Percentiles rank a stretch among this genome's conserved stretches.
Evolutionary conservation across 2,113 vertebrate species (phyloP).

Genomic region (Panthera uncia): DNA sequence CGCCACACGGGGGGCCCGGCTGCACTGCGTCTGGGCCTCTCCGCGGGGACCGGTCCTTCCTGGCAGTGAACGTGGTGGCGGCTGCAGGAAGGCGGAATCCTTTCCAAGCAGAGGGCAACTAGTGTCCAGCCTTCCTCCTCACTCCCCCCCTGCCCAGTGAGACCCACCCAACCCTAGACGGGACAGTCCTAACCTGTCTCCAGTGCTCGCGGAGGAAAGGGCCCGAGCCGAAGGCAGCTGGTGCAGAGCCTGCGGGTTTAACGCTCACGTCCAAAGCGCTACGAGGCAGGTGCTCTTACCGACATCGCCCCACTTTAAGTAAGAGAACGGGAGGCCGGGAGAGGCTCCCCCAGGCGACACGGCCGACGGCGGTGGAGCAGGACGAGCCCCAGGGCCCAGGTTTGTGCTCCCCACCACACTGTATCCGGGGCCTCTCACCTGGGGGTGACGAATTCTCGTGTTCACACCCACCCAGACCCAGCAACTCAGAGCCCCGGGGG

Average conservation of each 20-base stretch:
- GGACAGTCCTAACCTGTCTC: neutral
- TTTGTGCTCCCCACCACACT: fast-evolving
- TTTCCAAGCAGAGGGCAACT: fast-evolving
- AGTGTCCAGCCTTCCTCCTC: fast-evolving
- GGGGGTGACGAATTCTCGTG: fast-evolving
- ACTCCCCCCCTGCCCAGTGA: neutral
- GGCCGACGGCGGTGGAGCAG: fast-evolving
- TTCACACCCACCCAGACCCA: too few relatives aligned
- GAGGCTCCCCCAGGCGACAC: fast-evolving
- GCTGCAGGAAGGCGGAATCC: neutral
- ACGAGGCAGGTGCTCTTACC: fast-evolving
- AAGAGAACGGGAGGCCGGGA: fast-evolving
- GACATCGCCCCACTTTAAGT: fast-evolving
- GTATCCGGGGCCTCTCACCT: neutral
- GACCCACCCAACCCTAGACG: neutral
- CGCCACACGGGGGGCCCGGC: fast-evolving
- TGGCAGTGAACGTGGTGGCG: fast-evolving
- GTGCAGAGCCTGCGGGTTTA: fast-evolving
- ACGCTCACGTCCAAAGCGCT: fast-evolving
- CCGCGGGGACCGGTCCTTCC: fast-evolving
- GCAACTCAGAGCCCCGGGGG: neutral
- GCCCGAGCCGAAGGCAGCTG: neutral
- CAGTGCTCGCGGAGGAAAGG: neutral
- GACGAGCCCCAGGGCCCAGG: fast-evolving
- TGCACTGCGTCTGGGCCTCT: neutral